These are phyloP conservation scores for Montifringilla adamsi DNA, from an alignment of 2,113 vertebrate species.

Conservation along the genomic window DNA sequence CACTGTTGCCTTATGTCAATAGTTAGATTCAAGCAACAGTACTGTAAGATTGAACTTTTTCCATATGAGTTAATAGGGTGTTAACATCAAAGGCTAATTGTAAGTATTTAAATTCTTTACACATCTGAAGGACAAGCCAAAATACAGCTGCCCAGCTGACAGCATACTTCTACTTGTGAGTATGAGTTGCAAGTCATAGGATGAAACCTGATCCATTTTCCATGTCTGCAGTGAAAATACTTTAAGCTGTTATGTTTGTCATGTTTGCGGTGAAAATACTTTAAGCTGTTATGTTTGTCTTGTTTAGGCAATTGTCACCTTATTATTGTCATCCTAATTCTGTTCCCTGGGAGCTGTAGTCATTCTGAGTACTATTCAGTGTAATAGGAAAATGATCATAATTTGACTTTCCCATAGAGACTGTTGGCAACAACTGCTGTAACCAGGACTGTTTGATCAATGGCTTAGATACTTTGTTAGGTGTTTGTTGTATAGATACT, in stretches of 20 bases:
- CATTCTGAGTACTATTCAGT: neutral
- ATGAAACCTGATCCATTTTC: neutral
- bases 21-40: neutral
- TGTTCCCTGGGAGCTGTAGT: neutral
- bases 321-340: neutral
- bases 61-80: neutral
- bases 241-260: neutral
- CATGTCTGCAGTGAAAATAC: neutral
- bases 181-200: neutral
- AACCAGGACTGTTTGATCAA: neutral
- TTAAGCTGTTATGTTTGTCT: neutral
- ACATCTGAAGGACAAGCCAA: neutral
- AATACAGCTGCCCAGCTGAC: neutral
- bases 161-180: neutral
- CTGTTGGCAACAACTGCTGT: neutral
- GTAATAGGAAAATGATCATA: neutral
- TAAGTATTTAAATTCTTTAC: neutral
- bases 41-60: neutral
- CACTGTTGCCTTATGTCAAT: neutral
- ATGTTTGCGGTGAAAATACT: neutral
- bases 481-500: neutral
- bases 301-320: neutral
- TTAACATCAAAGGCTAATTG: slow-evolving; percentile 3
- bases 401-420: neutral
- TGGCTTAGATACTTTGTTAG: neutral